Conservation (phyloP, 2,888 invertebrate genomes). For the Ommatoiulus sabulosus region DNA sequence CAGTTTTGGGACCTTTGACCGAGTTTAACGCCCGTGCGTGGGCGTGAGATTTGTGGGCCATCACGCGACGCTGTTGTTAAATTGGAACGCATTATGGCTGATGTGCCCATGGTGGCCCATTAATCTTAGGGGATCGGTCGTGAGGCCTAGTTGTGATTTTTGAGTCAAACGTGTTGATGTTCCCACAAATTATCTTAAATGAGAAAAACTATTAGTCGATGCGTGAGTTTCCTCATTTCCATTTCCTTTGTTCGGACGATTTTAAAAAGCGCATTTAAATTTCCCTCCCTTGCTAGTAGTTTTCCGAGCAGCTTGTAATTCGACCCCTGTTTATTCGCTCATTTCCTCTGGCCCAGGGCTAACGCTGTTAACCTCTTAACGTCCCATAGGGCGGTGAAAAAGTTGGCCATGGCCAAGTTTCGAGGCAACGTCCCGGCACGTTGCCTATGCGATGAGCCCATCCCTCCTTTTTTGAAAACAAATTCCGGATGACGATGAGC, state of each 20-base stretch:
- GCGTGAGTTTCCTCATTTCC: no score
- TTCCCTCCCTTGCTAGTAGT: neutral
- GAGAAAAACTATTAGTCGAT: no score
- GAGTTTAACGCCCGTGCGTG: neutral
- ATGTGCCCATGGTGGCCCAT: no score
- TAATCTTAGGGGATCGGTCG: neutral
- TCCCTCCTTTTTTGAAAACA: neutral
- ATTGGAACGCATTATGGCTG: neutral
- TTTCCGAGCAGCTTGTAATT: neutral
- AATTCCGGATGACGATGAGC: neutral
- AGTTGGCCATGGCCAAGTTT: conserved; percentile 42
- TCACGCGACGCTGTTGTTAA: neutral
- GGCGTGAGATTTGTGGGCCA: neutral
- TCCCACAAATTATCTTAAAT: no score
- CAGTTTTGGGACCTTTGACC: neutral
- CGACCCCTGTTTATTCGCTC: neutral
- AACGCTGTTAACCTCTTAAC: neutral
- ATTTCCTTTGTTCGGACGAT: no score
- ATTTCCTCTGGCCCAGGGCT: conserved; percentile 30
- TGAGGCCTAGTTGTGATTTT: no score
- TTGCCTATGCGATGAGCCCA: neutral
- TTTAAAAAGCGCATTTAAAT: no score
- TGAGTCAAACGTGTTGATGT: no score
- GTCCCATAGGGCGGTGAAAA: neutral
- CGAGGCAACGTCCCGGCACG: neutral